Evolutionary conservation across 2,888 invertebrate species (phyloP), one percentile per base, ranked within the genome.

Genomic region (Rapana venosa): DNA sequence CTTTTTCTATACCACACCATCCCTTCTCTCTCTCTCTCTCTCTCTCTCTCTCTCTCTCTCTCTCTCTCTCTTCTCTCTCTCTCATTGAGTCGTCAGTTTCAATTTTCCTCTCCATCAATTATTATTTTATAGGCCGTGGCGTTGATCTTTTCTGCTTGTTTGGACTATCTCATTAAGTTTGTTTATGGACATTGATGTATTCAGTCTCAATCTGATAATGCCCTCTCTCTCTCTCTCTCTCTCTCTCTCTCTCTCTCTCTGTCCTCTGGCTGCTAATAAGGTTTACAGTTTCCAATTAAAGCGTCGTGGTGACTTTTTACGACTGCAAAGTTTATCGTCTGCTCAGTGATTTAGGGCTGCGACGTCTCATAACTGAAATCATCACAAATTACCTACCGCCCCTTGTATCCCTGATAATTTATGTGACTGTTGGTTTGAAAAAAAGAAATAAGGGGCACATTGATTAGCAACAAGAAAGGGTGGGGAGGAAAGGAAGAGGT

Each of bases 221-320:
- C n/a, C 61, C 61, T 17, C 26, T 70, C 70, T 70, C n/a, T 74
- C 79, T 79, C 35, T 35, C 26, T 79, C 79, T 79, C 74, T 74
- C 22, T 74, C 74, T 74, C 79, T 79, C 22, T 79, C 79, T 79
- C 17, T 79, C 79, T 74, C 22, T 30, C 11, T 74, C 74, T 74
- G 74, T 74, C 11, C 30, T 1, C 74, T 22, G 30, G 22, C n/a
- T n/a, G 74, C 30, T 74, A 74, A 30, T 26, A 74, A n/a, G 74
- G 61, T 61, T 61, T 74, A 74, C 30, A n/a, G 74, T 74, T 26
- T 74, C 74, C 74, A 74, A 74, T 74, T 74, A 74, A 74, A 30
- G n/a, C 74, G 30, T 74, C n/a, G 11, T 74, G 74, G 74, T 74
- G 17, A 74, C 74, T 30, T 74, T 30, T 26, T 74, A 26, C 74